Conservation (phyloP, 2,888 invertebrate species). For the Carterocephalus palaemon region DNA sequence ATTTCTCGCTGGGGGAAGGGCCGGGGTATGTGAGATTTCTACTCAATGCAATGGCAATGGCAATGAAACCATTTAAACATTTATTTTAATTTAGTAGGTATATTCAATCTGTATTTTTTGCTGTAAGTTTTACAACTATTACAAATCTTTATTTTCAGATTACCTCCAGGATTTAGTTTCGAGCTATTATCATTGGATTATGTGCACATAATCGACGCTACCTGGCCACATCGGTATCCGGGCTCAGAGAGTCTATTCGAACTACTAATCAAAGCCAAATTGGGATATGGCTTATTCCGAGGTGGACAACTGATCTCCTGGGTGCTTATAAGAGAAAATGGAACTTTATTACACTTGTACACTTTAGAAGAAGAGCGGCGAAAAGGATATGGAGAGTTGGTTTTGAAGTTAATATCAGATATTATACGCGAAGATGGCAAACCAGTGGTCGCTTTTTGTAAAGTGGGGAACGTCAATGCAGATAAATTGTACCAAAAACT, state of each 20-base stretch:
- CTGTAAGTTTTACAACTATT: no score
- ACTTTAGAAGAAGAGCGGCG: conserved; percentile 33
- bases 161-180: conserved; percentile 39
- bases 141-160: conserved; percentile 36
- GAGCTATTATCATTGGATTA: conserved; percentile 40
- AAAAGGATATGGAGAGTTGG: conserved; percentile 30
- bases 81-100: no score
- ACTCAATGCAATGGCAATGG: no score
- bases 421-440: conserved; percentile 15
- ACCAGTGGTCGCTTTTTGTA: conserved; percentile 27
- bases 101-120: no score
- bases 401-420: conserved; percentile 28
- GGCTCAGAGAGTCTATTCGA: conserved; percentile 32
- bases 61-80: no score
- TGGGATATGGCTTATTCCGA: conserved; percentile 36
- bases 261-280: conserved; percentile 30
- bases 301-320: conserved; percentile 32
- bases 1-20: no score
- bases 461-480: conserved; percentile 23
- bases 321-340: conserved; percentile 37
- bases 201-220: conserved; percentile 40
- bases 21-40: no score
- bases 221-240: conserved; percentile 49
- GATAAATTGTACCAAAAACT: conserved; percentile 27
- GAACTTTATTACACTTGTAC: conserved; percentile 34